Conservation (phyloP, 2,888 invertebrate species). For the Sialis fuliginosa region DNA sequence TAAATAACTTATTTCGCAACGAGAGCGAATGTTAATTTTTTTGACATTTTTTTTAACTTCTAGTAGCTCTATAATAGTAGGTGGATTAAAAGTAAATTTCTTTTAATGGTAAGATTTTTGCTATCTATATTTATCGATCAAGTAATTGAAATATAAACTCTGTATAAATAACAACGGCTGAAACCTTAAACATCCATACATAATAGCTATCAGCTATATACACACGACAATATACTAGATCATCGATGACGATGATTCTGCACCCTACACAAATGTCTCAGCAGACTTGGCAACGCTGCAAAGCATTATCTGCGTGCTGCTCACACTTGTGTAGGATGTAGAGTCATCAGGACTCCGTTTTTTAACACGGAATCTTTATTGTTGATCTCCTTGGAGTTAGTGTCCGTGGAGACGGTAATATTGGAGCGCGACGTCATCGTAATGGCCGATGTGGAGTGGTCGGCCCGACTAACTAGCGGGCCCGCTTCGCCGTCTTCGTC, state of each 20-base stretch:
- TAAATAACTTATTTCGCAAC: too few species aligned
- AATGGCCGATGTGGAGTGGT: constrained; percentile 32
- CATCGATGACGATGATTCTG: not conserved
- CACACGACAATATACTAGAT: too few species aligned
- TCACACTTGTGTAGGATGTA: constrained; percentile 19
- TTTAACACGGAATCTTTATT: constrained; percentile 16
- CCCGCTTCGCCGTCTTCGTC: constrained; percentile 33
- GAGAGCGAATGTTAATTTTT: too few species aligned
- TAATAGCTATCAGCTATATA: too few species aligned
- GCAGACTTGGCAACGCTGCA: not conserved
- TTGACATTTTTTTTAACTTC: too few species aligned
- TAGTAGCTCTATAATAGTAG: too few species aligned
- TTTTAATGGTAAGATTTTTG: too few species aligned
- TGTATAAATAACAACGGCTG: too few species aligned
- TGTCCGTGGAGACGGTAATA: constrained; percentile 19
- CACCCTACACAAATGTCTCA: not conserved
- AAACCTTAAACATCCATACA: too few species aligned
- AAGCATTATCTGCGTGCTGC: not conserved
- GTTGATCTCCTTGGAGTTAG: constrained; percentile 11
- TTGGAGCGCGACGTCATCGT: constrained; percentile 36
- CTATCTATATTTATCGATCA: too few species aligned
- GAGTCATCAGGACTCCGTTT: constrained; percentile 14
- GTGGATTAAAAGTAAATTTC: too few species aligned
- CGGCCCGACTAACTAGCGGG: constrained; percentile 29
- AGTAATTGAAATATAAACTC: too few species aligned